Evolutionary conservation across 2,888 invertebrate species (phyloP).

Genomic region (Drosophila atripex): DNA sequence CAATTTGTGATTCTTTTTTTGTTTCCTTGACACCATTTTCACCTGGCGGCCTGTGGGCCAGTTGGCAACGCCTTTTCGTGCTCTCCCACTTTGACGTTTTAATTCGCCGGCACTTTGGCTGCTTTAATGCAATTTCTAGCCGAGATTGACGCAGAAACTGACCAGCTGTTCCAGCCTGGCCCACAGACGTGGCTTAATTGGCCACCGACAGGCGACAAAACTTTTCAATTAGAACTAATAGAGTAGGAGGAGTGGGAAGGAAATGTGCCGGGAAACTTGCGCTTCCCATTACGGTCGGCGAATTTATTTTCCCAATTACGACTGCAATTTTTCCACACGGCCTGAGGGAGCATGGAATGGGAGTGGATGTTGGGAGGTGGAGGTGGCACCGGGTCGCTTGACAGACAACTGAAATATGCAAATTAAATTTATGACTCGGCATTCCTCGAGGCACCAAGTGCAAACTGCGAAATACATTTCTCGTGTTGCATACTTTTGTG

Average conservation of each 20-base stretch:
- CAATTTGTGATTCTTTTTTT: constrained; percentile 45
- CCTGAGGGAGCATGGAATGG: constrained; percentile 1
- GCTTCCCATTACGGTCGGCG: constrained; percentile 21
- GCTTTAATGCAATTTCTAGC: constrained; percentile 53
- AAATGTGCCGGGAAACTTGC: constrained; percentile 27
- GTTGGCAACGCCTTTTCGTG: constrained; percentile 14
- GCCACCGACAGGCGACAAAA: constrained; percentile 48
- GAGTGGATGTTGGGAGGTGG: not conserved
- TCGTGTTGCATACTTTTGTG: constrained; percentile 53
- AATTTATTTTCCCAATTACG: constrained; percentile 63
- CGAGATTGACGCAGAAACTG: constrained; percentile 17
- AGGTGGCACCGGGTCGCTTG: constrained; percentile 10
- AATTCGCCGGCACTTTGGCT: constrained; percentile 32
- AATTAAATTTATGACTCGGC: constrained; percentile 55
- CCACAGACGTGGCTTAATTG: constrained; percentile 56
- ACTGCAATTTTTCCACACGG: constrained; percentile 52
- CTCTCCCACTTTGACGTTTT: constrained; percentile 21
- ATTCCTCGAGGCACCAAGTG: constrained; percentile 43
- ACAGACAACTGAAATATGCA: constrained; percentile 56
- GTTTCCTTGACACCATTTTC: constrained; percentile 22
- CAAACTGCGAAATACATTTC: constrained; percentile 41
- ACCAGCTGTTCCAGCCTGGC: not conserved
- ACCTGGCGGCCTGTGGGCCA: constrained; percentile 12
- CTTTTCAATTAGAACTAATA: constrained; percentile 67
- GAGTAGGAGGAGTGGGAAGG: constrained; percentile 30